A percentile compares a stretch with the other conserved stretches of the same genome.
Conservation (phyloP, 2,113 vertebrate genomes). For the Caloenas nicobarica region DNA sequence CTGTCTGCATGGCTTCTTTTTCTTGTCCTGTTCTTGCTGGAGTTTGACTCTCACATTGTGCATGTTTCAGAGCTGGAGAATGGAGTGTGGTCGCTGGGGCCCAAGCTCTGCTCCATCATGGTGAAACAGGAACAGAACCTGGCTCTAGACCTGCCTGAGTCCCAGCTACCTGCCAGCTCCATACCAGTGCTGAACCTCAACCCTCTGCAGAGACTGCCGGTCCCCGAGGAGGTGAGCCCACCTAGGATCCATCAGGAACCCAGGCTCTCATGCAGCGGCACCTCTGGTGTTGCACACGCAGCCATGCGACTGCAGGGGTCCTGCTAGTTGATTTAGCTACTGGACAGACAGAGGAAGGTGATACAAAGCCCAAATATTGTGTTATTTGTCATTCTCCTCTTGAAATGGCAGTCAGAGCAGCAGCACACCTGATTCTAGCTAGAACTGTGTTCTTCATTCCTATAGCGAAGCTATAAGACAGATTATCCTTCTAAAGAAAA, state of each 20-base stretch:
- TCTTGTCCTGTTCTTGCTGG: background rate
- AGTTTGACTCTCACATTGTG: constrained; percentile 51
- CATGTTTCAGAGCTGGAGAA: constrained; percentile 81
- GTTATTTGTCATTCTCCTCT: background rate
- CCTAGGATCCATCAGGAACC: background rate
- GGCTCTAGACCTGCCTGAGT: constrained; percentile 75
- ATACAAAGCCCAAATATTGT: background rate
- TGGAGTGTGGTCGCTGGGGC: constrained; percentile 90
- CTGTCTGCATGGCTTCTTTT: background rate
- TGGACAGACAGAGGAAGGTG: background rate
- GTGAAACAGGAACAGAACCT: constrained; percentile 93
- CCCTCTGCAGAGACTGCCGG: constrained; percentile 83
- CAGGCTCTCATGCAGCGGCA: background rate
- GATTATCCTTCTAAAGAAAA: background rate
- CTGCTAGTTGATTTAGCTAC: background rate
- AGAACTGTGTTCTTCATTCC: background rate
- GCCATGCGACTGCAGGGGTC: background rate
- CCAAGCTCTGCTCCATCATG: constrained; percentile 92
- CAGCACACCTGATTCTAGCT: background rate
- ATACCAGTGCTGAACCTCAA: constrained; percentile 82
- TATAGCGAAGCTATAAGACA: background rate
- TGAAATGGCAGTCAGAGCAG: constrained; percentile 26
- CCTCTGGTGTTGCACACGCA: background rate
- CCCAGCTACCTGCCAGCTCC: constrained; percentile 73
- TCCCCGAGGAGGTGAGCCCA: constrained; percentile 80